These are phyloP conservation scores for Boloria selene DNA, from an alignment of 2,888 invertebrate species.

Conservation along the genomic window DNA sequence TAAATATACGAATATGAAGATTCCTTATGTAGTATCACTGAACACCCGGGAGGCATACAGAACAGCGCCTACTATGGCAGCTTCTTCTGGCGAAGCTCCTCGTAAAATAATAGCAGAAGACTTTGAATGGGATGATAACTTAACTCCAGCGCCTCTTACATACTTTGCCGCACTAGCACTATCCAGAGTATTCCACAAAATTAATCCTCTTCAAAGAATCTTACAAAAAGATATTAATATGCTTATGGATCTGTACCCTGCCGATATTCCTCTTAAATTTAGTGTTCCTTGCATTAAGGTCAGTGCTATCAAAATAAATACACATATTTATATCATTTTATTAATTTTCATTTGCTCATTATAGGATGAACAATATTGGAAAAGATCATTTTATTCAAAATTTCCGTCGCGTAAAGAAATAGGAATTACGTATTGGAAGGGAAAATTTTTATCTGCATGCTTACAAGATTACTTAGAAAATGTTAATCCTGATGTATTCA, in stretches of 20 bases:
- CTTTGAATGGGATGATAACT: conserved; percentile 70
- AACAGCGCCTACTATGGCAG: conserved; percentile 55
- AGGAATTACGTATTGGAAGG: conserved; percentile 83
- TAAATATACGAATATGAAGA: conserved; percentile 58
- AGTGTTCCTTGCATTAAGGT: conserved; percentile 81
- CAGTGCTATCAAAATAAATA: conserved; percentile 18
- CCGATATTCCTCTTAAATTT: conserved; percentile 81
- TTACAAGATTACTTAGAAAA: conserved; percentile 74
- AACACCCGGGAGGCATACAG: conserved; percentile 62
- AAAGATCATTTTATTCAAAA: conserved; percentile 72
- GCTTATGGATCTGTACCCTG: conserved; percentile 83
- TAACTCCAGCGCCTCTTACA: conserved; percentile 71
- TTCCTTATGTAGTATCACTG: conserved; percentile 67
- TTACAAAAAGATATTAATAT: conserved; percentile 82
- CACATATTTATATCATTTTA: neutral
- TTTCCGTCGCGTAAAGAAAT: conserved; percentile 64
- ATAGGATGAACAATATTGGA: conserved; percentile 85
- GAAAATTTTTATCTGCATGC: conserved; percentile 74
- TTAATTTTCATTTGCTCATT: neutral
- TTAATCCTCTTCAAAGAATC: conserved; percentile 79
- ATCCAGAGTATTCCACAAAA: conserved; percentile 68
- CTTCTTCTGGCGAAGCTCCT: conserved; percentile 53
- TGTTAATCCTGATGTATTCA: conserved; percentile 69
- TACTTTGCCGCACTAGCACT: conserved; percentile 60
- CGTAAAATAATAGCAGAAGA: conserved; percentile 69